These are phyloP conservation scores for Coregonus suidteri DNA, from an alignment of 2,797 vertebrate species.

Conservation along the genomic window DNA sequence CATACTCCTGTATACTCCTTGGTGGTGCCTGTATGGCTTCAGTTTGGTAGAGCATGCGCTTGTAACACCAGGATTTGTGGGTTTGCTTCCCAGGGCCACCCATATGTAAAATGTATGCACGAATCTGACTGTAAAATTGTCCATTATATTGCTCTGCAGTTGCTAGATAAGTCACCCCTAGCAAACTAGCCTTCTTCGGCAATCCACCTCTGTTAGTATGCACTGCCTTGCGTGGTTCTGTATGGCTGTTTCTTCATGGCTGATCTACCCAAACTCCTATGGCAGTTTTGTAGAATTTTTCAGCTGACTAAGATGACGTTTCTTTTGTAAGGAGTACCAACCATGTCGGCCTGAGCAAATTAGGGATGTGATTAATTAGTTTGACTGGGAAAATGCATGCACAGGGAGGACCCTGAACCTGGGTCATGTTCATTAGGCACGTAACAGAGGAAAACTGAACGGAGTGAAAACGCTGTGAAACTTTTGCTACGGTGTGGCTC, in stretches of 20 bases:
- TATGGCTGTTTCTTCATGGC: not conserved
- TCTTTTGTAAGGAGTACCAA: not conserved
- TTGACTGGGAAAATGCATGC: not conserved
- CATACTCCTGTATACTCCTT: too few relatives aligned
- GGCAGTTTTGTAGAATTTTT: not conserved
- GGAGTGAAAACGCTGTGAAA: not conserved
- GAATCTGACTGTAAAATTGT: too few relatives aligned
- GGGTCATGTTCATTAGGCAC: not conserved
- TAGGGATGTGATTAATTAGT: not conserved
- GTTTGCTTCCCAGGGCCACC: too few relatives aligned
- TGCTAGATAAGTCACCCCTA: constrained; percentile 20
- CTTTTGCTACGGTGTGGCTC: not conserved
- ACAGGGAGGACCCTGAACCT: not conserved
- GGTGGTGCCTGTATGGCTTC: too few relatives aligned
- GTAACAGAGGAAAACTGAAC: not conserved
- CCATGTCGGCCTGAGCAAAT: not conserved
- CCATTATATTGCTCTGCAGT: not conserved
- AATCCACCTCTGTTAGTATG: not conserved
- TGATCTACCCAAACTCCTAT: constrained; percentile 5
- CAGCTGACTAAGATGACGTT: not conserved
- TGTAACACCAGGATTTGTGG: too few relatives aligned
- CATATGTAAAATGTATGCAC: too few relatives aligned
- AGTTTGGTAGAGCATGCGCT: too few relatives aligned
- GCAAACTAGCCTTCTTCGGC: not conserved
- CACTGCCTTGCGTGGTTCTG: not conserved